A percentile compares a stretch with the other conserved stretches of the same genome.
Evolutionary conservation across 2,797 vertebrate genomes (phyloP).

Genomic region (Platyrinchus mystaceus): DNA sequence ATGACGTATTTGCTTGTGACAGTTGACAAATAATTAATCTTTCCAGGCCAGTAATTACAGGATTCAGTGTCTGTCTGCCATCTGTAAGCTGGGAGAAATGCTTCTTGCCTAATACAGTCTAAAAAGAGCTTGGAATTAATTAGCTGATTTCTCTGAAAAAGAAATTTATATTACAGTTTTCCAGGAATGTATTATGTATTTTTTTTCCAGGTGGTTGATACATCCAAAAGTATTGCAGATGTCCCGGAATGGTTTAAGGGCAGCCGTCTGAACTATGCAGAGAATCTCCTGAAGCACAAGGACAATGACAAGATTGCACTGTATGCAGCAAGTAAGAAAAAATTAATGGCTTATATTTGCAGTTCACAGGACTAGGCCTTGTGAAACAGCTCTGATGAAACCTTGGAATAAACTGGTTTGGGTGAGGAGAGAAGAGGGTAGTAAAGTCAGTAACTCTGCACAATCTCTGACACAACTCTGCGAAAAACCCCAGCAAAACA

Average conservation of each 20-base stretch:
- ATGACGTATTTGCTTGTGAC: background rate
- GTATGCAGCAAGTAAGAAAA: constrained; percentile 87
- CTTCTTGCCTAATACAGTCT: background rate
- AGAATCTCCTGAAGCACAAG: constrained; percentile 90
- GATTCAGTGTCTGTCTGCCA: background rate
- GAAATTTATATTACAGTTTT: accelerated
- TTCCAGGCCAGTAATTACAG: background rate
- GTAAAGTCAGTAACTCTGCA: background rate
- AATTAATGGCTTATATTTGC: background rate
- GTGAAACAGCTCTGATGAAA: background rate
- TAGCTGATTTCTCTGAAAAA: background rate
- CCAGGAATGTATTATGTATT: accelerated
- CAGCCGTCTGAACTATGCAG: constrained; percentile 91
- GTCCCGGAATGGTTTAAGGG: constrained; percentile 94
- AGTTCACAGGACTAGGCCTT: background rate
- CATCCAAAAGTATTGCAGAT: constrained; percentile 85
- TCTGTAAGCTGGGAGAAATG: background rate
- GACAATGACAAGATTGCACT: constrained; percentile 92
- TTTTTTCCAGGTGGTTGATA: constrained; percentile 85
- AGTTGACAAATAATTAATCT: background rate
- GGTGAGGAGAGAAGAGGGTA: background rate
- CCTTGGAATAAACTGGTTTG: background rate
- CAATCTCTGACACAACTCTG: background rate
- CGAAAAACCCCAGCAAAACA: accelerated
- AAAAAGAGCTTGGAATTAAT: background rate